Evolutionary conservation across 2,888 invertebrate genomes (phyloP).

Genomic region (Steinernema carpocapsae): DNA sequence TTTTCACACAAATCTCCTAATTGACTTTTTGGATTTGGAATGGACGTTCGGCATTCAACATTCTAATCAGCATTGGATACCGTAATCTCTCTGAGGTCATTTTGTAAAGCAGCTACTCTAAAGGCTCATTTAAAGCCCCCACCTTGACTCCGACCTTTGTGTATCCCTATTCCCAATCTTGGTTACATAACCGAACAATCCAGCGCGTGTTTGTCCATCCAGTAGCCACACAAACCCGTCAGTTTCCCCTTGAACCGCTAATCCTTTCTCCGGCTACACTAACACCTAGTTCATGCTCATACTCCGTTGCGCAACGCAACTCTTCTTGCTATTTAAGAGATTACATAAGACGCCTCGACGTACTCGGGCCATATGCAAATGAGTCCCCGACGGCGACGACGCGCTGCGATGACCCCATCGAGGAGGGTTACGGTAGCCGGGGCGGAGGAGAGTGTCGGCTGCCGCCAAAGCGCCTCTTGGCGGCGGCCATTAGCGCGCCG

Average conservation of each 20-base stretch:
- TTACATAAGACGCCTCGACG: constrained; percentile 24
- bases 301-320: constrained; percentile 30
- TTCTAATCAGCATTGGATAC: too few species aligned
- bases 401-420: constrained; percentile 19
- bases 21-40: background rate
- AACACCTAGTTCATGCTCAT: constrained; percentile 32
- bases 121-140: too few species aligned
- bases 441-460: constrained; percentile 25
- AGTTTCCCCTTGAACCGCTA: background rate
- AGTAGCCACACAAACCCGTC: constrained; percentile 2
- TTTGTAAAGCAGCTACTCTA: too few species aligned
- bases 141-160: too few species aligned
- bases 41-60: too few species aligned
- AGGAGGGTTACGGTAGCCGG: background rate
- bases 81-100: too few species aligned
- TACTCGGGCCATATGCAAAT: constrained; percentile 28
- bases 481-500: constrained; percentile 22
- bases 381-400: background rate
- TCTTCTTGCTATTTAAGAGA: constrained; percentile 22
- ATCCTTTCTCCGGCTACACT: constrained; percentile 16
- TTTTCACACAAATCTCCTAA: background rate
- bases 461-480: constrained; percentile 25
- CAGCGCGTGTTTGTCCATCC: constrained; percentile 9
- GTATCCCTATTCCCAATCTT: too few species aligned
- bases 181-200: too few species aligned